These are phyloP conservation scores for Spilosoma lubricipeda DNA, from an alignment of 2,888 invertebrate species.

Conservation along the genomic window DNA sequence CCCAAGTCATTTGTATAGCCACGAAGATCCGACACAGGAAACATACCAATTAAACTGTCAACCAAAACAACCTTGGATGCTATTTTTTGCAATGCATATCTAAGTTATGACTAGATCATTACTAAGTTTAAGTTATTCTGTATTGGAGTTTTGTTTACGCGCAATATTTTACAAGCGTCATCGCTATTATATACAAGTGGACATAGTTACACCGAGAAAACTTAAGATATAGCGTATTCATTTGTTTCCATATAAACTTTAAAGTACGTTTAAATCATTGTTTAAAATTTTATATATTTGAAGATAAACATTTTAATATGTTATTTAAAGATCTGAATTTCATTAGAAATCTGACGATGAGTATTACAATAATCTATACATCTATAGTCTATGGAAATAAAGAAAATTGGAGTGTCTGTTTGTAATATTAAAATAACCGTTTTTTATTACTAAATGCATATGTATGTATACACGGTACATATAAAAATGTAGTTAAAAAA, in stretches of 20 bases:
- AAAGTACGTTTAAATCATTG: too few species aligned
- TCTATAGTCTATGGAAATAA: too few species aligned
- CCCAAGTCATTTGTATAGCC: background rate
- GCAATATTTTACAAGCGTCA: background rate
- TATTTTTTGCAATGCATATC: background rate
- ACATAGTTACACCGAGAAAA: background rate
- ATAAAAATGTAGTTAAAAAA: too few species aligned
- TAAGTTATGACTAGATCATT: background rate
- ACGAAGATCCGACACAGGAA: background rate
- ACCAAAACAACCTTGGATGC: background rate
- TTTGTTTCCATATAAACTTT: background rate
- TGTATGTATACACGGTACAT: too few species aligned
- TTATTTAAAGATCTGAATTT: too few species aligned
- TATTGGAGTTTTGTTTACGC: background rate
- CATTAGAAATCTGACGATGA: too few species aligned
- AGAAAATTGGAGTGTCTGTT: too few species aligned
- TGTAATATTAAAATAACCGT: too few species aligned
- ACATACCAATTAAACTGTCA: background rate
- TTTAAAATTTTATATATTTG: too few species aligned
- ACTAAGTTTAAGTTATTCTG: background rate
- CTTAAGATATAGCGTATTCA: background rate
- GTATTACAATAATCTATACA: too few species aligned
- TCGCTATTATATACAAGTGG: background rate
- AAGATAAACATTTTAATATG: too few species aligned
- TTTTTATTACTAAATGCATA: too few species aligned